A percentile compares a stretch with the other conserved stretches of the same genome.
phyloP scores from a whole-genome alignment of 2,888 invertebrate species.

The Aporophyla lueneburgensis region DNA sequence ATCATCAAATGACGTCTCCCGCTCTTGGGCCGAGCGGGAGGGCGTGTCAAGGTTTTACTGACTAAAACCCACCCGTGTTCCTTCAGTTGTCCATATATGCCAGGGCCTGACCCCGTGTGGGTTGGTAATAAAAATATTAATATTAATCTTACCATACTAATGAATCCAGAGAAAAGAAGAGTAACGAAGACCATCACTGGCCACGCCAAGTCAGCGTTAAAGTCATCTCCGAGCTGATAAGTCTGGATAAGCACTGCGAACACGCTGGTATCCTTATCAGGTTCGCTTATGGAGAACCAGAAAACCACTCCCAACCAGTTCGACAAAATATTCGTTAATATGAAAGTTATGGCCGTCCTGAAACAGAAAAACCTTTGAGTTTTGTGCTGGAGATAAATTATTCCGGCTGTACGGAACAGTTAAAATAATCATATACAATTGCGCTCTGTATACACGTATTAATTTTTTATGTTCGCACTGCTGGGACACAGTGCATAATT shows the following conservation, averaged over 20 bases:
- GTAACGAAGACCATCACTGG: slow-evolving; percentile 75
- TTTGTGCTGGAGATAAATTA: too few relatives aligned
- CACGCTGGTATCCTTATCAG: slow-evolving; percentile 70
- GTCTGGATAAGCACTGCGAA: slow-evolving; percentile 78
- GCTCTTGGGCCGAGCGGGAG: too few relatives aligned
- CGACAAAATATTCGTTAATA: slow-evolving; percentile 74
- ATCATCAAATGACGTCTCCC: too few relatives aligned
- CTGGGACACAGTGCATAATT: too few relatives aligned
- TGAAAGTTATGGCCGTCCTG: slow-evolving; percentile 79
- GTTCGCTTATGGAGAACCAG: slow-evolving; percentile 79
- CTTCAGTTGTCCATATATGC: too few relatives aligned
- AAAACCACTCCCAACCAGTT: slow-evolving; percentile 80
- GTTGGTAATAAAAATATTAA: too few relatives aligned
- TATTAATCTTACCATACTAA: slow-evolving; percentile 78
- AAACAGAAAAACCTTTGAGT: neutral
- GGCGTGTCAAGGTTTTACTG: too few relatives aligned
- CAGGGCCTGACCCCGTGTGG: too few relatives aligned
- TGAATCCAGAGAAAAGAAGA: slow-evolving; percentile 79
- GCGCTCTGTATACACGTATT: too few relatives aligned
- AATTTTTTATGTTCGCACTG: too few relatives aligned
- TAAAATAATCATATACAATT: neutral
- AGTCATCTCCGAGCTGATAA: slow-evolving; percentile 73
- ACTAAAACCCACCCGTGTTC: too few relatives aligned
- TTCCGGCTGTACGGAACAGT: too few relatives aligned
- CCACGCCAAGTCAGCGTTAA: slow-evolving; percentile 73